Evolutionary conservation across 2,797 vertebrate species (phyloP).

Genomic region (Rousettus madagascariensis): DNA sequence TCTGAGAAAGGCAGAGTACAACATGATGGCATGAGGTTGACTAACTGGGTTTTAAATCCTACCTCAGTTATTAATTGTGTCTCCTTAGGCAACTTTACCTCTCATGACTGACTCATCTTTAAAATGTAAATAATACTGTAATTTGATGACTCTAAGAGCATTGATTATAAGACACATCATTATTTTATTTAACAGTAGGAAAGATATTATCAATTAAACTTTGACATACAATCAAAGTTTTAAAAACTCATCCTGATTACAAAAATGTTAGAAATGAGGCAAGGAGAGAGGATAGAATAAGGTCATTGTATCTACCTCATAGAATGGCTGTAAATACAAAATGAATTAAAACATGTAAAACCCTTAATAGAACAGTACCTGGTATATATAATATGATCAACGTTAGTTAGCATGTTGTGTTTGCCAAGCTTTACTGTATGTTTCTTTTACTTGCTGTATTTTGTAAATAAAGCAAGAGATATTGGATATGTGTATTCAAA

Average conservation of each 20-base stretch:
- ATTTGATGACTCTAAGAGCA: conserved; percentile 47
- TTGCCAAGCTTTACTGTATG: conserved; percentile 13
- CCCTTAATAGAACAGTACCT: background rate
- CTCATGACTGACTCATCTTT: conserved; percentile 23
- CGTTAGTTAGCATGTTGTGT: background rate
- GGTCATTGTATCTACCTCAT: background rate
- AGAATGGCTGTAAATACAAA: background rate
- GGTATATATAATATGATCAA: background rate
- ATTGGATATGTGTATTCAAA: background rate
- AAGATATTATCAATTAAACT: conserved; percentile 66
- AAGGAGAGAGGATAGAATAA: background rate
- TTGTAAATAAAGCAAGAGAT: conserved; percentile 9
- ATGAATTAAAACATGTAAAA: background rate
- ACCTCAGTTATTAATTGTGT: background rate
- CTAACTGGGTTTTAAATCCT: background rate
- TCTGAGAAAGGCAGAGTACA: background rate
- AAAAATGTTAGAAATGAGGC: background rate
- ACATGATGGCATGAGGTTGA: background rate
- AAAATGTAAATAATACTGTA: conserved; percentile 60
- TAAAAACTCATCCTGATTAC: conserved; percentile 57
- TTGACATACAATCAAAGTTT: conserved; percentile 57
- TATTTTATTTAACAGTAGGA: conserved; percentile 53
- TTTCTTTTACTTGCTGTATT: background rate
- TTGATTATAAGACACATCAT: conserved; percentile 39
- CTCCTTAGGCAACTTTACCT: conserved; percentile 37